Conservation (phyloP, 2,113 vertebrate species). For the Cercocebus atys region DNA sequence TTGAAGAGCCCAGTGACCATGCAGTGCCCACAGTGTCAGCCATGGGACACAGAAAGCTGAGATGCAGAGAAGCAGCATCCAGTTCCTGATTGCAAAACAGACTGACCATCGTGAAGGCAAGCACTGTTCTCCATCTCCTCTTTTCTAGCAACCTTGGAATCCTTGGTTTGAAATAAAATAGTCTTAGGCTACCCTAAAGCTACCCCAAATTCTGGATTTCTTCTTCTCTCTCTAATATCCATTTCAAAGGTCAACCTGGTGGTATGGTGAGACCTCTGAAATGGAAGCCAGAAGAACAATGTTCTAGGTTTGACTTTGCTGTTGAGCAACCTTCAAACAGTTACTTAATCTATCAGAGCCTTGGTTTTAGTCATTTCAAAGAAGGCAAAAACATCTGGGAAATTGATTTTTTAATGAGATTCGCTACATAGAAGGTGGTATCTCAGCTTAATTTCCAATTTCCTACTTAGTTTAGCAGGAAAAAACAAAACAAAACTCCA, state of each 20-base stretch:
- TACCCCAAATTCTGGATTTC: neutral
- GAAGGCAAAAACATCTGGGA: neutral
- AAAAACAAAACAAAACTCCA: too few relatives aligned
- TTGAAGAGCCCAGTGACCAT: neutral
- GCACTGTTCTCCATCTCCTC: neutral
- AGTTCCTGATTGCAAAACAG: neutral
- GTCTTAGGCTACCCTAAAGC: neutral
- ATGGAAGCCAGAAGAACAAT: neutral
- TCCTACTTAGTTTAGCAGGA: too few relatives aligned
- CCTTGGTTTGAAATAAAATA: neutral
- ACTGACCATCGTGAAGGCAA: neutral
- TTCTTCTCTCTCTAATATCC: neutral
- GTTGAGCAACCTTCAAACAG: neutral
- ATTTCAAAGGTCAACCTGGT: neutral
- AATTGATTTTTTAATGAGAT: neutral
- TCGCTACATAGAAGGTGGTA: too few relatives aligned
- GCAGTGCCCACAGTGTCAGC: neutral
- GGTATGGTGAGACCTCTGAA: neutral
- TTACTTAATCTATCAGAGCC: neutral
- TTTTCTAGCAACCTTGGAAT: neutral
- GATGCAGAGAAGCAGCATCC: neutral
- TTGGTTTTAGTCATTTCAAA: neutral
- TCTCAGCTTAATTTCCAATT: too few relatives aligned
- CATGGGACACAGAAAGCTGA: neutral
- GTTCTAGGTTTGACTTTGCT: neutral